Conservation (phyloP, 2,888 invertebrate genomes). For the Ischnura elegans region DNA sequence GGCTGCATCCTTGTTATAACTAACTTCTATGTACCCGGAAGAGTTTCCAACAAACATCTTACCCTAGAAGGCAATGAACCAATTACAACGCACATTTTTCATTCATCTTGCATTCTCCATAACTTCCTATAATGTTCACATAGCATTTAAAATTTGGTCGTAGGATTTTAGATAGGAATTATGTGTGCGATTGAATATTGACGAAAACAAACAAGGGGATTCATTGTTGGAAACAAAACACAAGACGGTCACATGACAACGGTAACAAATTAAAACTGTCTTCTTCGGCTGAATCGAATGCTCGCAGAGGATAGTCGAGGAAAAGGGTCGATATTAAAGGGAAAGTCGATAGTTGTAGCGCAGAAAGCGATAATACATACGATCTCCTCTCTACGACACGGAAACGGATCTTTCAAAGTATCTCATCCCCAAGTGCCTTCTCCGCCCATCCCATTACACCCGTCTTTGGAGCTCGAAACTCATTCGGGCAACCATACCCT, state of each 20-base stretch:
- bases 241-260: too few relatives aligned
- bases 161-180: too few relatives aligned
- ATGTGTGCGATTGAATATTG: neutral
- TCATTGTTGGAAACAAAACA: too few relatives aligned
- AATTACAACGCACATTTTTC: too few relatives aligned
- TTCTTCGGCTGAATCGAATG: neutral
- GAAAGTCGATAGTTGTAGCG: neutral
- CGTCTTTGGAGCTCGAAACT: neutral
- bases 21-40: too few relatives aligned
- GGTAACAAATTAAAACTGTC: neutral
- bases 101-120: too few relatives aligned
- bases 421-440: neutral
- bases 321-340: neutral
- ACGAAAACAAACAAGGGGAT: too few relatives aligned
- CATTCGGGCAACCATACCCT: neutral
- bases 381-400: neutral
- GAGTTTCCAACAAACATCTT: too few relatives aligned
- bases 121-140: too few relatives aligned
- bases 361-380: neutral
- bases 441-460: neutral
- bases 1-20: too few relatives aligned
- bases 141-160: too few relatives aligned
- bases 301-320: neutral
- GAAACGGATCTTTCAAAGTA: conserved; percentile 25
- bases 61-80: too few relatives aligned